Evolutionary conservation across 1,140 invertebrate genomes (phyloP), one percentile per base, ranked within the genome.

Genomic region (Drosophila subpulchrella): DNA sequence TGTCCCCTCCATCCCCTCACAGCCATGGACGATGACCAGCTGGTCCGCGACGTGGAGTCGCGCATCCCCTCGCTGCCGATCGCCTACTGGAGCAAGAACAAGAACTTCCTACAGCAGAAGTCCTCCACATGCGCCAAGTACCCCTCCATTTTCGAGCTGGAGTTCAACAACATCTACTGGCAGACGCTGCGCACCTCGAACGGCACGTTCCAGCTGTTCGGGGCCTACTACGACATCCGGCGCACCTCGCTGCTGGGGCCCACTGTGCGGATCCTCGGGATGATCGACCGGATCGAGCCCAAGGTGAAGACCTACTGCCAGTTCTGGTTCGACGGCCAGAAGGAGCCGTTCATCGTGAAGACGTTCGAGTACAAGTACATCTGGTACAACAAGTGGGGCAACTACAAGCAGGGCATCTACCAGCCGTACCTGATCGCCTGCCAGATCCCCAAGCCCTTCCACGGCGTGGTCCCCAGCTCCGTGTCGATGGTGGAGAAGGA

Each of bases 351-450:
- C 3, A 94, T 98, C 20, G 95, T 97, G 4, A 96, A 96, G 78
- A 95, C 95, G 3, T 94, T 97, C 60, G 97, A 98, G 91, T 98
- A 98, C 93, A 98, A 98, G 84, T 98, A 98, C 90, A 97, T 98
- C 70, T 98, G 97, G 97, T 97, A 97, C 90, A 95, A 96, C 57
- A 98, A 97, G 92, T 98, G 97, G 97, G 97, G 97, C 20, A 98
- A 98, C 92, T 98, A 98, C 92, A 97, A 97, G 86, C 96, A 98
- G 91, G 97, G 96, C 7, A 96, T 98, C 50, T 96, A 98, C 79
- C 97, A 98, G 92, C 97, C 97, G 0, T 98, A 98, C 90, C 93
- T 98, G 66, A 96, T 98, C 48, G 96, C 97, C 3, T 98, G 97
- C 92, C 96, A 97, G 85, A 94, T 97, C 70, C 96, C 97, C 0